A percentile compares a stretch with the other conserved stretches of the same genome.
phyloP scores from a whole-genome alignment of 1,140 invertebrate genomes.

The Stratiolaelaps scimitus region DNA sequence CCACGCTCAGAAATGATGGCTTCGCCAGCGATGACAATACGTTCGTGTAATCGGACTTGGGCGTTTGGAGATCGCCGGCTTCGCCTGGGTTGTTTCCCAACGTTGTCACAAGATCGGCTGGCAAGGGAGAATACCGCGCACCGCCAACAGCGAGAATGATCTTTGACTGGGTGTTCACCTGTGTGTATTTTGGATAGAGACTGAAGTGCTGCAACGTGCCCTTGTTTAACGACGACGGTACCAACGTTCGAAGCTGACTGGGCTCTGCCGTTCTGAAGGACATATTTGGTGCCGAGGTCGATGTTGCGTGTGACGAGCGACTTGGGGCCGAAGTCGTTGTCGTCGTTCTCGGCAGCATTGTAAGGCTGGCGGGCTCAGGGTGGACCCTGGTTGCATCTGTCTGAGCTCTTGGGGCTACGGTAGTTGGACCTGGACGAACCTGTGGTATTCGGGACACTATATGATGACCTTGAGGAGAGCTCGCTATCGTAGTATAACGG shows the following conservation, averaged over 20 bases:
- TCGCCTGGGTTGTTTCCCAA: too few relatives aligned
- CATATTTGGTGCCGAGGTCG: not conserved
- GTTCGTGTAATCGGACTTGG: too few relatives aligned
- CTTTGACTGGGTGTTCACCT: slow-evolving; percentile 7
- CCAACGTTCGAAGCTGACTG: slow-evolving; percentile 2
- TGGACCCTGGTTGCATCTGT: not conserved
- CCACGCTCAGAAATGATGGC: too few relatives aligned
- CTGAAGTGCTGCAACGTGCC: slow-evolving; percentile 23
- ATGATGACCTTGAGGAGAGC: too few relatives aligned
- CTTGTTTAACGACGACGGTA: slow-evolving; percentile 20
- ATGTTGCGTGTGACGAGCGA: not conserved
- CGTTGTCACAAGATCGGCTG: not conserved
- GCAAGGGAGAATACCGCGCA: slow-evolving; percentile 4
- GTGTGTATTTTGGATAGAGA: not conserved
- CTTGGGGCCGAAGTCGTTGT: not conserved
- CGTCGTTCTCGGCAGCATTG: not conserved
- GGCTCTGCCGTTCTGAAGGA: not conserved
- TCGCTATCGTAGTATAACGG: too few relatives aligned
- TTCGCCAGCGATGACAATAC: too few relatives aligned
- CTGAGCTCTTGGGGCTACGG: not conserved
- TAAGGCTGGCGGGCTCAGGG: not conserved
- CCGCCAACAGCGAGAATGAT: slow-evolving; percentile 24
- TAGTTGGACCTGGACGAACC: not conserved
- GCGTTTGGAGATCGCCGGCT: too few relatives aligned
- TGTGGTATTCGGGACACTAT: not conserved